Percentiles rank a stretch among this genome's conserved stretches.
Conservation (phyloP, 1,140 invertebrate genomes). For the Ruditapes philippinarum region DNA sequence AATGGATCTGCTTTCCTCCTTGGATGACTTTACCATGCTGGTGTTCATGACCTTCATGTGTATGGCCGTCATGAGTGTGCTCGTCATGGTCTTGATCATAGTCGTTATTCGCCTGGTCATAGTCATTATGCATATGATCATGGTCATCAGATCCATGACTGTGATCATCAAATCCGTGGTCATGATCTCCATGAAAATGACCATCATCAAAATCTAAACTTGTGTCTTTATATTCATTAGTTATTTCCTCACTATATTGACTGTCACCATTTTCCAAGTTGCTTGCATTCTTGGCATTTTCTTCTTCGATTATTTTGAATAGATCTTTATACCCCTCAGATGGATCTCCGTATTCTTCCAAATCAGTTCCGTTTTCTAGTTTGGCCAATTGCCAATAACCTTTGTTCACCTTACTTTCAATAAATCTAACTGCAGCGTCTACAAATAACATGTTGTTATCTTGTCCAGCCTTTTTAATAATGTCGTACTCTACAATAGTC, state of each 20-base stretch:
- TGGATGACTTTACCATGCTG: not conserved
- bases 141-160: not conserved
- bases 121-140: constrained; percentile 2
- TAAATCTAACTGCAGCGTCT: constrained; percentile 2
- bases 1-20: not conserved
- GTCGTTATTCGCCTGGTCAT: not conserved
- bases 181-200: constrained; percentile 7
- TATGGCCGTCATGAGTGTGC: not conserved
- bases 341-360: not conserved
- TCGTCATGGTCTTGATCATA: not conserved
- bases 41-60: constrained; percentile 17
- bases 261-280: not conserved
- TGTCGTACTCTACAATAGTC: constrained; percentile 39
- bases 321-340: not conserved
- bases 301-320: not conserved
- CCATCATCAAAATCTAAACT: not conserved
- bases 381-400: constrained; percentile 12
- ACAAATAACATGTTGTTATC: not conserved
- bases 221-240: not conserved
- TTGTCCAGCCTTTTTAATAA: not conserved
- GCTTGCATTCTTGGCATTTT: not conserved
- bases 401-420: constrained; percentile 46
- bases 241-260: not conserved
- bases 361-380: not conserved
- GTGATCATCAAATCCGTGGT: not conserved